Percentiles rank a stretch among this genome's conserved stretches.
Evolutionary conservation across 2,113 vertebrate genomes (phyloP).

Genomic region (Petrocephalus zakoni): DNA sequence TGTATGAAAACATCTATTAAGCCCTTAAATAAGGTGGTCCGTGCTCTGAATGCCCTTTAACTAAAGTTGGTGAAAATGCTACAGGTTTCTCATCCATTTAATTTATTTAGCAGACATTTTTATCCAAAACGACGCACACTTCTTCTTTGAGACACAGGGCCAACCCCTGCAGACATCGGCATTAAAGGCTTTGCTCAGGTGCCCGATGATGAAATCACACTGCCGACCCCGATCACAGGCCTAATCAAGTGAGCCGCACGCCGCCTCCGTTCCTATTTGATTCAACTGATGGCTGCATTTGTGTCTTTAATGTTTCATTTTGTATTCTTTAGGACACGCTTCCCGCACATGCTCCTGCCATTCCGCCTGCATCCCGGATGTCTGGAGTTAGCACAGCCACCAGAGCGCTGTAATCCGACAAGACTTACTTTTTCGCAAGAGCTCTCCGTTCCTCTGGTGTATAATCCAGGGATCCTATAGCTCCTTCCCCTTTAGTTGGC

Average conservation of each 20-base stretch:
- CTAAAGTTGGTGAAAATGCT: not conserved
- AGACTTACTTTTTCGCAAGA: slow-evolving; percentile 92
- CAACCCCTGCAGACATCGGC: not conserved
- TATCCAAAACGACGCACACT: not conserved
- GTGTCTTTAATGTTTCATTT: not conserved
- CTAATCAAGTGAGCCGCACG: not conserved
- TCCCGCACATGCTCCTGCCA: not conserved
- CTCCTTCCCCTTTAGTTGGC: slow-evolving; percentile 97
- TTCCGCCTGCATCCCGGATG: not conserved
- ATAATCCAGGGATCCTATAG: slow-evolving; percentile 96
- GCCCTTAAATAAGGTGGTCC: not conserved
- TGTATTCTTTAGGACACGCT: not conserved
- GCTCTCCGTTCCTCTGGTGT: slow-evolving; percentile 90
- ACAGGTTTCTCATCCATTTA: not conserved
- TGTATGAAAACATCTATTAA: not conserved
- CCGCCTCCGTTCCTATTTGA: not conserved
- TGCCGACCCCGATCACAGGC: not conserved
- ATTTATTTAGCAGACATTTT: not conserved
- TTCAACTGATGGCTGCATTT: not conserved
- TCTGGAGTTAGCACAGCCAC: not conserved
- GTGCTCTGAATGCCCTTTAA: not conserved
- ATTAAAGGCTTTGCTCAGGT: not conserved
- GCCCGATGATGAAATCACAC: not conserved
- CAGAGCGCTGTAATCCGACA: slow-evolving; percentile 20
- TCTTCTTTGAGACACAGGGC: not conserved